Percentiles rank a stretch among this genome's conserved stretches.
Evolutionary conservation across 2,888 invertebrate species (phyloP).

Genomic region (Caenorhabditis sulstoni): DNA sequence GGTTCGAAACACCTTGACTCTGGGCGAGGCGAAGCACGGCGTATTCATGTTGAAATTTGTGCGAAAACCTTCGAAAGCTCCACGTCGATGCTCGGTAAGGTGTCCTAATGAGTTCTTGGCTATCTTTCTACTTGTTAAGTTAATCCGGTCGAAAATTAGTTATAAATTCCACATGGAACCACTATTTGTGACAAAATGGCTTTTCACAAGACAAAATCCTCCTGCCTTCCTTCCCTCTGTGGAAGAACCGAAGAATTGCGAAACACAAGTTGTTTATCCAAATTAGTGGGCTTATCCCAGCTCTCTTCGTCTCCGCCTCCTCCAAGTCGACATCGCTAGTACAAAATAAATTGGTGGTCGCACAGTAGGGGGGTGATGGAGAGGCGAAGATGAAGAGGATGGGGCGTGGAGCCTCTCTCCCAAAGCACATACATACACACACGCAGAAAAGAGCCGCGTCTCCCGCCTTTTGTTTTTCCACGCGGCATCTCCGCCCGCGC

Average conservation of each 20-base stretch:
- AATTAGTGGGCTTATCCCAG: constrained; percentile 4
- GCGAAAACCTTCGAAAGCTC: constrained; percentile 29
- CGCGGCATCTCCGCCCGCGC: constrained; percentile 29
- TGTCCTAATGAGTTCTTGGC: background rate
- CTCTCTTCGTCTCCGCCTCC: constrained; percentile 6
- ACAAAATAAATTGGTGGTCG: constrained; percentile 50
- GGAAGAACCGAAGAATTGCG: background rate
- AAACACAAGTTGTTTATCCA: background rate
- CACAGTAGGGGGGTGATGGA: constrained; percentile 27
- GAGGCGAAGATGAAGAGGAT: constrained; percentile 28
- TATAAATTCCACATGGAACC: too few species aligned
- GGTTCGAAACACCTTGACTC: constrained; percentile 5
- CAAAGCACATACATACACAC: background rate
- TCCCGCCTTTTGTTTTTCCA: constrained; percentile 48
- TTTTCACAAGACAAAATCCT: too few species aligned
- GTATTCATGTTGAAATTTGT: constrained; percentile 55
- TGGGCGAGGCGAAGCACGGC: too few species aligned
- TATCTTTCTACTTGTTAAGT: too few species aligned
- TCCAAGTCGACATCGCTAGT: constrained; percentile 34
- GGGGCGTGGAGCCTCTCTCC: constrained; percentile 21
- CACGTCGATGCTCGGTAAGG: constrained; percentile 35
- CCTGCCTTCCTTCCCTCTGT: background rate
- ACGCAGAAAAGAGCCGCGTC: constrained; percentile 19
- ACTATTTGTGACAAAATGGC: too few species aligned
- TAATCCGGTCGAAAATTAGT: too few species aligned